Evolutionary conservation across 1,140 invertebrate genomes (phyloP).

Genomic region (Chymomyza costata): DNA sequence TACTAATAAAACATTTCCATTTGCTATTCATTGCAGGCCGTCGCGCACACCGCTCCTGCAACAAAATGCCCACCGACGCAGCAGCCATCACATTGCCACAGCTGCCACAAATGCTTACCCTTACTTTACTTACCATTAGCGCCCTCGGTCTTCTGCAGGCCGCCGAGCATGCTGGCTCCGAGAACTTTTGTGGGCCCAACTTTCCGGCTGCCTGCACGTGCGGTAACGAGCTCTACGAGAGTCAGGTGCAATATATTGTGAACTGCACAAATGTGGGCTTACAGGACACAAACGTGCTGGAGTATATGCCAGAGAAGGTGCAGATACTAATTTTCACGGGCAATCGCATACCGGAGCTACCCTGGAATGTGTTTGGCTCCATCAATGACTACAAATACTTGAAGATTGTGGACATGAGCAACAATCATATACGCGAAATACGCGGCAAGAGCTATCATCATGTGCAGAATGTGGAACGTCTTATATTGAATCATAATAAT

Average conservation of each 20-base stretch:
- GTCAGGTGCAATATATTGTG: slow-evolving; percentile 79
- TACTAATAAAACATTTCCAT: slow-evolving; percentile 46
- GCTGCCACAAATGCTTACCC: slow-evolving; percentile 33
- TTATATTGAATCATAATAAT: slow-evolving; percentile 86
- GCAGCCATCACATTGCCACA: slow-evolving; percentile 35
- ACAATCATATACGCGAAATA: slow-evolving; percentile 85
- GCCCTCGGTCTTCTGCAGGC: slow-evolving; percentile 22
- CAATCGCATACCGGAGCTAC: slow-evolving; percentile 81
- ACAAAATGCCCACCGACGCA: slow-evolving; percentile 1
- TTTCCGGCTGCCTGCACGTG: slow-evolving; percentile 78
- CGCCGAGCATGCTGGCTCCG: slow-evolving; percentile 31
- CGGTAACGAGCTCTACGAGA: slow-evolving; percentile 77
- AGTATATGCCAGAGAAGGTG: slow-evolving; percentile 80
- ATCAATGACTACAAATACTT: slow-evolving; percentile 79
- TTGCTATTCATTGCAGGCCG: slow-evolving; percentile 42
- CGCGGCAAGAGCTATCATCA: slow-evolving; percentile 87
- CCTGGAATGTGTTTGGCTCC: slow-evolving; percentile 84
- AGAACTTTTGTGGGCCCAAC: slow-evolving; percentile 75
- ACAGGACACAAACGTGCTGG: slow-evolving; percentile 78
- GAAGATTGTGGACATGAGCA: slow-evolving; percentile 85
- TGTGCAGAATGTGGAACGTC: slow-evolving; percentile 82
- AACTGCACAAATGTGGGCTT: slow-evolving; percentile 84
- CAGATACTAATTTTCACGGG: slow-evolving; percentile 86
- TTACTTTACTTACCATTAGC: slow-evolving; percentile 33
- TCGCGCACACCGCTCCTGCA: too few species aligned